Evolutionary conservation across 1,140 invertebrate species (phyloP).

Genomic region (Agrypnia vestita): DNA sequence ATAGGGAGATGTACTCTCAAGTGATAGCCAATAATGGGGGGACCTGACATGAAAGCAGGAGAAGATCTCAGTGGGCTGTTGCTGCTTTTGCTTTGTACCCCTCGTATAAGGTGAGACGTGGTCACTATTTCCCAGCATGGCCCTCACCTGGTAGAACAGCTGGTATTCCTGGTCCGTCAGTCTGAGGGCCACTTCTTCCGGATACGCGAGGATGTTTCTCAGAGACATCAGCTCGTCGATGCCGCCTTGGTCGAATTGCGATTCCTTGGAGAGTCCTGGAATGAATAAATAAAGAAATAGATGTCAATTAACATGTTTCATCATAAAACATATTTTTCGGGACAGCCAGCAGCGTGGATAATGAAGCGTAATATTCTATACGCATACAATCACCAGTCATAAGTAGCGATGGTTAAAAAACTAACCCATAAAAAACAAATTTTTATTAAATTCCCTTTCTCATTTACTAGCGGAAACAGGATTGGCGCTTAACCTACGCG

Average conservation of each 20-base stretch:
- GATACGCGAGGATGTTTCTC: slow-evolving; percentile 92
- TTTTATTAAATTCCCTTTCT: too few species aligned
- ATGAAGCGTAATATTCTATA: not conserved
- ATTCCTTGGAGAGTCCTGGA: slow-evolving; percentile 48
- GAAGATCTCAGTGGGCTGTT: too few species aligned
- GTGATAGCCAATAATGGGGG: too few species aligned
- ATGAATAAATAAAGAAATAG: slow-evolving; percentile 1
- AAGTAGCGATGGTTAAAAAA: too few species aligned
- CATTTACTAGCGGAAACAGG: too few species aligned
- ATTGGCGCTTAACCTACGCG: too few species aligned
- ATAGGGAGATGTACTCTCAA: too few species aligned
- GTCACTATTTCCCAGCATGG: too few species aligned
- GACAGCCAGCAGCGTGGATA: not conserved
- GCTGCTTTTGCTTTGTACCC: too few species aligned
- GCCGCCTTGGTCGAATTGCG: slow-evolving; percentile 27
- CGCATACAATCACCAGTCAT: not conserved
- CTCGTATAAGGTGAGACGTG: too few species aligned
- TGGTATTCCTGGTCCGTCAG: slow-evolving; percentile 90
- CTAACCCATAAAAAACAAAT: too few species aligned
- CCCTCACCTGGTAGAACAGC: slow-evolving; percentile 85
- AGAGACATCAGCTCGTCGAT: slow-evolving; percentile 89
- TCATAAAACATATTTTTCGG: not conserved
- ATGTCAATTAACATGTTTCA: not conserved
- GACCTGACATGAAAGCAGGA: too few species aligned
- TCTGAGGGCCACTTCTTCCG: slow-evolving; percentile 93